phyloP scores from a whole-genome alignment of 2,113 vertebrate species.

The Numenius arquata region DNA sequence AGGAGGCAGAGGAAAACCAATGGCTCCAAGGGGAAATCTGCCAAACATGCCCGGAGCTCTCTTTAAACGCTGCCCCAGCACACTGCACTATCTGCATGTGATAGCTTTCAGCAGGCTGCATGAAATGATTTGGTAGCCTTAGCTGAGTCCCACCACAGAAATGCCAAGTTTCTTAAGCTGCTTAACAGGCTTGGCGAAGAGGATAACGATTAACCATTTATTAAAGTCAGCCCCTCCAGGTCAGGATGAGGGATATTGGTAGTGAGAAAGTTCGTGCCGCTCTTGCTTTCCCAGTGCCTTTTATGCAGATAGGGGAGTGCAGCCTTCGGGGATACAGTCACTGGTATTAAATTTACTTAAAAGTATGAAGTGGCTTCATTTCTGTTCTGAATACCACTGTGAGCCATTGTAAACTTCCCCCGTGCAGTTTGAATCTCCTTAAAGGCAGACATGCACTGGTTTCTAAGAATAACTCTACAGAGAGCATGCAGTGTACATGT shows the following conservation, averaged over 20 bases:
- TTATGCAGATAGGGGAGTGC: conserved; percentile 35
- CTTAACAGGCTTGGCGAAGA: conserved; percentile 52
- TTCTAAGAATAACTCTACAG: conserved; percentile 38
- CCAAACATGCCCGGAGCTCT: not conserved
- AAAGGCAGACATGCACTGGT: not conserved
- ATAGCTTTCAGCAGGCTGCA: not conserved
- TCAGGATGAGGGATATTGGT: conserved; percentile 36
- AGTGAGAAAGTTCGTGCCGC: not conserved
- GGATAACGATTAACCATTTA: conserved; percentile 58
- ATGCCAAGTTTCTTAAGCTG: conserved; percentile 50
- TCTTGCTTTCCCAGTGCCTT: conserved; percentile 17
- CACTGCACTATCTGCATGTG: not conserved
- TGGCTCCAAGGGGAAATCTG: not conserved
- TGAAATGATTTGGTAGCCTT: conserved; percentile 23
- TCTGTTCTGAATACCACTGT: not conserved
- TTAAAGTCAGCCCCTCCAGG: conserved; percentile 61
- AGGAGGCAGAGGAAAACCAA: not conserved
- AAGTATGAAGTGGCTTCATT: conserved; percentile 20
- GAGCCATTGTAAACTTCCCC: not conserved
- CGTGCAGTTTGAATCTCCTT: not conserved
- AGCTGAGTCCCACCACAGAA: conserved; percentile 38
- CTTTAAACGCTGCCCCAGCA: not conserved
- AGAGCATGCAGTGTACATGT: conserved; percentile 44
- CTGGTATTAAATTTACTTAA: conserved; percentile 49
- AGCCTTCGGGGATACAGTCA: conserved; percentile 7